Base-by-base conservation (phyloP, 2,888 invertebrate genomes). In the Zygaena filipendulae region DNA sequence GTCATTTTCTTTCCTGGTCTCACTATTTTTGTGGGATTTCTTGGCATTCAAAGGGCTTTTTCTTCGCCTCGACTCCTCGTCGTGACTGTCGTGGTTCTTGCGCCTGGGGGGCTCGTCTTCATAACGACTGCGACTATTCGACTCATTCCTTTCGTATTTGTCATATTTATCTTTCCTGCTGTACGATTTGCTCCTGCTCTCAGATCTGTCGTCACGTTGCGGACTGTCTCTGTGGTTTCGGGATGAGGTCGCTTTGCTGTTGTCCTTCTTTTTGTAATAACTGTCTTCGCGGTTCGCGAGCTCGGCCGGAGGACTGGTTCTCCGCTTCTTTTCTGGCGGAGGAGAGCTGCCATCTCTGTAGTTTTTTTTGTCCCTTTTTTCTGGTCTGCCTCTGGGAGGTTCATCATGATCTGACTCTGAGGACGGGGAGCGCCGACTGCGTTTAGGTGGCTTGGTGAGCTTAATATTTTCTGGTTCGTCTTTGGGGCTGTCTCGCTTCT, bases 281-380 rank as follows among this genome's bases (percentile, higher is more conserved):
- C 42, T 49, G 4, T 52, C 55, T 27, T 60, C 57, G 38, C 49
- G 47, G 28, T 35, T 48, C 30, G 39, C 62, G 32, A 42, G 52
- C 3, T 63, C 62, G 2, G 49, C 48, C 0, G 71, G 63, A 1
- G 56, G 49, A 29, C 71, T 74, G 27, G 45, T 58, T 2, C 63
- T 58, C 2, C 68, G 52, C 36, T 56, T 56, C 36, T 71, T 75
- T 11, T 67, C 68, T 0, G 70, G 69, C 3, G 60, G 60, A 0
- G 72, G 68, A 0, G 75, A 71, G 1, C 42, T 28, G 34, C 36
- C 21, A 3, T 62, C 64, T 41, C 55, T 51, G n/a, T 46, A 37
- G 32, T 52, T 30, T 25, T 35, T 58, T 36, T 55, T 66, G 23
- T 49, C 59, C 39, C 54, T 52, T 29, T 60, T 66, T 1, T 62